These are phyloP conservation scores for Mormyrus hasselquistii DNA, from an alignment of 2,797 vertebrate genomes.

Conservation along the genomic window DNA sequence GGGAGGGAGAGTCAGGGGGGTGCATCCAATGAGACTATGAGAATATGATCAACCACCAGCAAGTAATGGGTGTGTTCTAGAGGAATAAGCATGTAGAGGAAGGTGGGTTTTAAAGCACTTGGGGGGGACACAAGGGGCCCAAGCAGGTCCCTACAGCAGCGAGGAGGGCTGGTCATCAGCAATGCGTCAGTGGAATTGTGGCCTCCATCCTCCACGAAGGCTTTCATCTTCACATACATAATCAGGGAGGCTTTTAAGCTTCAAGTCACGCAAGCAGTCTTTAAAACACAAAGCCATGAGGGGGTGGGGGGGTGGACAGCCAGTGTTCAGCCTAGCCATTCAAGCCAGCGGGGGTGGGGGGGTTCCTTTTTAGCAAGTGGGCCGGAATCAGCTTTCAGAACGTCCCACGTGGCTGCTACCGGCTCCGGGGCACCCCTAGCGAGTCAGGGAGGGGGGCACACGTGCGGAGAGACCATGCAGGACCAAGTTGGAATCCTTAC, in stretches of 20 bases:
- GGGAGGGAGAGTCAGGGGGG: neutral
- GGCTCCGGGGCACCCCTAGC: neutral
- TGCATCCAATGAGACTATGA: neutral
- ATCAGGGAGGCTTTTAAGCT: conserved; percentile 2
- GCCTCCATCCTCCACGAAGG: neutral
- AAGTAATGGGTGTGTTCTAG: neutral
- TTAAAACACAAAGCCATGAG: neutral
- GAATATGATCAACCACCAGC: neutral
- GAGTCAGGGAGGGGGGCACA: neutral
- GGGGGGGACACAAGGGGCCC: neutral
- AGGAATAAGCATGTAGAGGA: neutral
- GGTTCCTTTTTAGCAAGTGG: neutral
- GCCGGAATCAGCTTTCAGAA: neutral
- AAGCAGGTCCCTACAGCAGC: neutral
- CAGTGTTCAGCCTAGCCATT: neutral
- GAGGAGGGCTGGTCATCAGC: neutral
- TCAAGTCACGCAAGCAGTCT: neutral
- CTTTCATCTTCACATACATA: neutral
- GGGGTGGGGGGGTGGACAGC: neutral
- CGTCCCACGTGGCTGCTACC: neutral
- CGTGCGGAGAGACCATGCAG: neutral
- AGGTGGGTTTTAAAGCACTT: neutral
- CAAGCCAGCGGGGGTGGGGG: neutral
- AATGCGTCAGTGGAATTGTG: neutral
- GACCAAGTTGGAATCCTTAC: conserved; percentile 56